Conservation (phyloP, 2,888 invertebrate genomes). For the Synanthedon vespiformis region DNA sequence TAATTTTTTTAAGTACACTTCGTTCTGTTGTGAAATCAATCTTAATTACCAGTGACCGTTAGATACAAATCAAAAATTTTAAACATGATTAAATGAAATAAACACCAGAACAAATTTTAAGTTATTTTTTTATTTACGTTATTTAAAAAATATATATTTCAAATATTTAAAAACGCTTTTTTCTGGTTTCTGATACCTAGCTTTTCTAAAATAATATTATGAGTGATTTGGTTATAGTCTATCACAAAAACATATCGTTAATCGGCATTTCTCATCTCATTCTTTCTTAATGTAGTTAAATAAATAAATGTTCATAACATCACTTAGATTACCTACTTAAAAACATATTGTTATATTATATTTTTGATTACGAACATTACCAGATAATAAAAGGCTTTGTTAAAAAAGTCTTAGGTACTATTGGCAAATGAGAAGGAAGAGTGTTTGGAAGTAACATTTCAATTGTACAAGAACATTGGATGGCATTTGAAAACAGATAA, state of each 20-base stretch:
- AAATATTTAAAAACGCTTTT: too few relatives aligned
- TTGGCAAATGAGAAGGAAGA: constrained; percentile 17
- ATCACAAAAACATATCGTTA: constrained; percentile 57
- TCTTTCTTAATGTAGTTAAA: constrained; percentile 23
- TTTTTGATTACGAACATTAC: not conserved
- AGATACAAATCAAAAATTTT: too few relatives aligned
- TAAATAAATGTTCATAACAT: constrained; percentile 16
- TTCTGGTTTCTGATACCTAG: too few relatives aligned
- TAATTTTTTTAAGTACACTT: too few relatives aligned
- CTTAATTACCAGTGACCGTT: too few relatives aligned
- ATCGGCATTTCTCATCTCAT: constrained; percentile 43
- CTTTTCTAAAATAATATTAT: too few relatives aligned
- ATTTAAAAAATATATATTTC: too few relatives aligned
- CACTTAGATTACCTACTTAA: not conserved
- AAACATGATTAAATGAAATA: too few relatives aligned
- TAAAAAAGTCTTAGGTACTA: constrained; percentile 7
- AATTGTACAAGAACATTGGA: not conserved
- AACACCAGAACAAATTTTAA: too few relatives aligned
- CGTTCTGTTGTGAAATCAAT: too few relatives aligned
- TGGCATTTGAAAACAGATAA: too few relatives aligned
- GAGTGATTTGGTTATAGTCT: constrained; percentile 11
- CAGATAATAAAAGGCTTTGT: constrained; percentile 1
- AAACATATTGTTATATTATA: not conserved
- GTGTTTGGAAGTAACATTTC: constrained; percentile 13
- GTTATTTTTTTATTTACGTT: too few relatives aligned